phyloP scores from a whole-genome alignment of 2,888 invertebrate species.

The Polymixis lichenea region DNA sequence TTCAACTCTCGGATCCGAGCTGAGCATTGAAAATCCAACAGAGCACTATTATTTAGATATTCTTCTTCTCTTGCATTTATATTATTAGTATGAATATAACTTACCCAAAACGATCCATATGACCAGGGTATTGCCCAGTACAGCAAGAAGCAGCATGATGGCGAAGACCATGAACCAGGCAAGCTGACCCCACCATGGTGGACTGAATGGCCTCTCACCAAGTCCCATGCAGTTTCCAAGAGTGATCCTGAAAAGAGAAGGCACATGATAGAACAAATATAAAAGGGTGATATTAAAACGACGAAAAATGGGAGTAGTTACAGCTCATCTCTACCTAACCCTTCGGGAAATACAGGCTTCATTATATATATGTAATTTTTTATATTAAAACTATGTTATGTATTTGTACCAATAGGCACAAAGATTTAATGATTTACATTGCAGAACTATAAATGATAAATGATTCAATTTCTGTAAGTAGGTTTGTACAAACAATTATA shows the following conservation, averaged over 20 bases:
- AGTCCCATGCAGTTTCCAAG: constrained; percentile 91
- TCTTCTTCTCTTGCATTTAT: background rate
- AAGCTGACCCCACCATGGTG: constrained; percentile 92
- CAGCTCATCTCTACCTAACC: background rate
- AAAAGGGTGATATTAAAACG: background rate
- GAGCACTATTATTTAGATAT: background rate
- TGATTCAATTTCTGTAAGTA: no score
- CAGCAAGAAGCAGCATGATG: constrained; percentile 94
- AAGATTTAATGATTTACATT: background rate
- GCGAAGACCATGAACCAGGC: constrained; percentile 94
- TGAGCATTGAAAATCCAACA: background rate
- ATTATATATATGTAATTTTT: background rate
- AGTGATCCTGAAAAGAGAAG: constrained; percentile 84
- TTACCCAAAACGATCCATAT: constrained; percentile 97
- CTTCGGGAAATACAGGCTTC: no score
- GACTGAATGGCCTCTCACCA: constrained; percentile 90
- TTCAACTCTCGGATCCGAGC: background rate
- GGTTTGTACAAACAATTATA: no score
- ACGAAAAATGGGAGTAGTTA: background rate
- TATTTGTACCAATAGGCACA: background rate
- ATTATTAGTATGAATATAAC: constrained; percentile 64
- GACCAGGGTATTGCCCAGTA: constrained; percentile 96
- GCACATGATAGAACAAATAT: background rate
- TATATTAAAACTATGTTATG: background rate
- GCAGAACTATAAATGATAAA: background rate